phyloP scores from a whole-genome alignment of 2,797 vertebrate species.

The Gymnopithys bicolor region DNA sequence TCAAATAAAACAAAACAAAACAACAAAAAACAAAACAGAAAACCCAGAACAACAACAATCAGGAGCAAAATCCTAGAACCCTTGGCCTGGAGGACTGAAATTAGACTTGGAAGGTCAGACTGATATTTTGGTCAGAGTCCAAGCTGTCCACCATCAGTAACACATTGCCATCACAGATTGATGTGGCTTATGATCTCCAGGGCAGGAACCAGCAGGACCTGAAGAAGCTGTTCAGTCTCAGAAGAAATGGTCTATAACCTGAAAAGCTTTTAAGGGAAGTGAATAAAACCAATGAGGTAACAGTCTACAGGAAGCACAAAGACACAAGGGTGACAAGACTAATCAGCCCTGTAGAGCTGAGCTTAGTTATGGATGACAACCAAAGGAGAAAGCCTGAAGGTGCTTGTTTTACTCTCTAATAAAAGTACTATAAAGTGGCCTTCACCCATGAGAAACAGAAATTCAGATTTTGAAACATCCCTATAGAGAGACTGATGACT shows the following conservation, averaged over 20 bases:
- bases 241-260: not conserved
- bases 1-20: not conserved
- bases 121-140: not conserved
- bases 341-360: not conserved
- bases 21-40: no score
- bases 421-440: not conserved
- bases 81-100: not conserved
- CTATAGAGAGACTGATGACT: not conserved
- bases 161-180: fast-evolving
- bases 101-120: not conserved
- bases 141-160: not conserved
- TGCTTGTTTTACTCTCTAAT: not conserved
- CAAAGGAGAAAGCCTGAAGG: not conserved
- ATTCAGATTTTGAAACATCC: not conserved
- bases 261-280: not conserved
- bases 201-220: not conserved
- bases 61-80: not conserved
- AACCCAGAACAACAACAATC: no score
- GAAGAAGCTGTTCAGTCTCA: not conserved
- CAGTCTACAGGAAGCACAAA: not conserved
- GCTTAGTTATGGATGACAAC: fast-evolving
- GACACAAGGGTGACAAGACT: not conserved
- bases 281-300: not conserved
- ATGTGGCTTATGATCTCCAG: not conserved
- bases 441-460: not conserved